Conservation (phyloP, 2,797 vertebrate genomes). For the Hyperoplus immaculatus region DNA sequence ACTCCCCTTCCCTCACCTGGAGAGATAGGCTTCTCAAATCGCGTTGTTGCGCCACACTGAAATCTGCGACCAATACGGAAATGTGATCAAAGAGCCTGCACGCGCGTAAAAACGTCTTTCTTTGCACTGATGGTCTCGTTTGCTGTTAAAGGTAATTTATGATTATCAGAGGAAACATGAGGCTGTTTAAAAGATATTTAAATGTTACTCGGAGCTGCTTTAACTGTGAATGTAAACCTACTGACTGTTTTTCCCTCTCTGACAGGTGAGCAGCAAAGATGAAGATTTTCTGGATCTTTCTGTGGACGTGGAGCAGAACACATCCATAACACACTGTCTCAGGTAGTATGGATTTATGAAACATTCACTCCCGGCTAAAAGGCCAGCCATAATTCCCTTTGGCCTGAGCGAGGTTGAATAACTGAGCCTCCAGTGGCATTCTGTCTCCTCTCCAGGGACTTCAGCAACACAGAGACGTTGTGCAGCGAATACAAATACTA, state of each 20-base stretch:
- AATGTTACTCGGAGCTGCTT: no score
- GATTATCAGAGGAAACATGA: no score
- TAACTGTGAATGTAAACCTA: no score
- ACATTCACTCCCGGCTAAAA: not conserved
- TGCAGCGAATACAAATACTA: conserved; percentile 99
- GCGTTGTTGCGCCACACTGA: no score
- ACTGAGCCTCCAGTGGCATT: conserved; percentile 36
- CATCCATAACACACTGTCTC: conserved; percentile 98
- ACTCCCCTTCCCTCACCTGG: no score
- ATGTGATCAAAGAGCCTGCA: no score
- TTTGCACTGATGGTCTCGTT: no score
- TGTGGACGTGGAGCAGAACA: conserved; percentile 98
- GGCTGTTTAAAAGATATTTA: no score
- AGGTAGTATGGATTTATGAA: conserved; percentile 84
- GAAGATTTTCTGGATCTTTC: conserved; percentile 99
- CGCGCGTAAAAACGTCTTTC: no score
- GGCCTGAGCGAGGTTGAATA: conserved; percentile 20
- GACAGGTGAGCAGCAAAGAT: conserved; percentile 98
- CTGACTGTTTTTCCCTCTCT: conserved; percentile 48
- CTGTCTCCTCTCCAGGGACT: conserved; percentile 88
- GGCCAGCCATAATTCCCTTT: conserved; percentile 2
- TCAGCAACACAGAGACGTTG: conserved; percentile 98
- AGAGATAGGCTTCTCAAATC: no score
- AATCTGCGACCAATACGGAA: no score
- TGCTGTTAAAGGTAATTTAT: no score